A percentile compares a stretch with the other conserved stretches of the same genome.
phyloP scores from a whole-genome alignment of 2,113 vertebrate species.

The Sylvia atricapilla region DNA sequence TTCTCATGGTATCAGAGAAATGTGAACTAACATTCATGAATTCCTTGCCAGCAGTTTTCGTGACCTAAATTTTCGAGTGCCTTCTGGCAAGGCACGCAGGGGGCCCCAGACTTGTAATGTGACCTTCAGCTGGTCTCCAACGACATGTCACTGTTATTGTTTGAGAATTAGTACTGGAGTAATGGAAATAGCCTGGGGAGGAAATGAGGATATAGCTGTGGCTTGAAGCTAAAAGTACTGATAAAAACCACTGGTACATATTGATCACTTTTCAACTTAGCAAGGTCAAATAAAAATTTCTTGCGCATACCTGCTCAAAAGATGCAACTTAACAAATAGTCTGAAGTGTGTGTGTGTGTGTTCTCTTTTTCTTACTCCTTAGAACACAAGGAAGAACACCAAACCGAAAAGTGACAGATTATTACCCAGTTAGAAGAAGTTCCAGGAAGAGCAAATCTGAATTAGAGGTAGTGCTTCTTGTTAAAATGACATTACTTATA shows the following conservation, averaged over 20 bases:
- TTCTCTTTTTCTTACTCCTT: background rate
- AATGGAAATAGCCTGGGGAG: fast-evolving
- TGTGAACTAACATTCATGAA: background rate
- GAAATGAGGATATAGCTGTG: background rate
- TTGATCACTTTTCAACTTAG: background rate
- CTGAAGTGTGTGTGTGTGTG: background rate
- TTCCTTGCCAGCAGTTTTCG: constrained; percentile 2
- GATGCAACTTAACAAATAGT: background rate
- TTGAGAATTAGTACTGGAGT: background rate
- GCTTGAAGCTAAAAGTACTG: background rate
- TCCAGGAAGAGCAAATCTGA: constrained; percentile 90
- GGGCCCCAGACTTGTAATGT: background rate
- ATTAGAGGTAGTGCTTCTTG: constrained; percentile 78
- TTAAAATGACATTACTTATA: background rate
- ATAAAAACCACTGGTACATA: background rate
- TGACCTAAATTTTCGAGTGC: background rate
- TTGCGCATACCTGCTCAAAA: background rate
- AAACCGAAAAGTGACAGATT: constrained; percentile 93
- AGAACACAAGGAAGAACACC: constrained; percentile 82
- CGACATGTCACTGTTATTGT: background rate
- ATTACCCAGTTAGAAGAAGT: constrained; percentile 90
- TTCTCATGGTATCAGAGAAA: background rate
- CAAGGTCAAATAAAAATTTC: background rate
- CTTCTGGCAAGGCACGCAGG: background rate
- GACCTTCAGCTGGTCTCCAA: background rate